Percentiles rank a stretch among this genome's conserved stretches.
Evolutionary conservation across 64 coral and sea anemone genomes (phyloP).

Genomic region (Porites lutea): DNA sequence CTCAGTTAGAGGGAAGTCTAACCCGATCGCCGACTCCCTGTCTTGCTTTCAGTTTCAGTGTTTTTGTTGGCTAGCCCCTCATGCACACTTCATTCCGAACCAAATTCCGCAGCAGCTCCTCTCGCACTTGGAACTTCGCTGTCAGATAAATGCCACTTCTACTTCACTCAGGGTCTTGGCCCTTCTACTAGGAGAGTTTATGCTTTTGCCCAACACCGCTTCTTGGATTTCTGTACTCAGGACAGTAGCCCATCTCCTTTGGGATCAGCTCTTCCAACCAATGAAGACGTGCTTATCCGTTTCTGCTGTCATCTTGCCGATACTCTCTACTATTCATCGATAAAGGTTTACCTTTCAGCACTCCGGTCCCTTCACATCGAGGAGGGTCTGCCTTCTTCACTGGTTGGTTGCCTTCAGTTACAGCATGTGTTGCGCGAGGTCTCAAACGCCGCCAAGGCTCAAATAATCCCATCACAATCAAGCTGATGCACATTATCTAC

Average conservation of each 20-base stretch:
- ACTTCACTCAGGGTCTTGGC: background rate
- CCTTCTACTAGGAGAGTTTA: background rate
- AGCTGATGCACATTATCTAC: background rate
- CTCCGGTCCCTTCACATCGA: background rate
- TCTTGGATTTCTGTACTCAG: too few species aligned
- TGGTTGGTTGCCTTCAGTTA: background rate
- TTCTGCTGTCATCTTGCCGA: too few species aligned
- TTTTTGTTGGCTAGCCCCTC: too few species aligned
- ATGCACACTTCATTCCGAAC: too few species aligned
- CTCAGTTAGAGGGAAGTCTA: background rate
- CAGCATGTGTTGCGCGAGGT: background rate
- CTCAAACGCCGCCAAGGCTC: background rate
- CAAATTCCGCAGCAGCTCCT: too few species aligned
- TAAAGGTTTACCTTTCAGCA: background rate
- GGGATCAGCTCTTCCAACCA: too few species aligned
- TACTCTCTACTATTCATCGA: too few species aligned
- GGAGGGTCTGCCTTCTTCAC: background rate
- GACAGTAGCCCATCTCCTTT: too few species aligned
- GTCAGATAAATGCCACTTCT: too few species aligned
- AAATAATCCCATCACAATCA: background rate
- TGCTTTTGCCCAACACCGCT: background rate
- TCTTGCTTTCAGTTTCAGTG: background rate
- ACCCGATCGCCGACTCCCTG: background rate
- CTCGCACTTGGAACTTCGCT: too few species aligned
- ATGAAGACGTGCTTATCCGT: too few species aligned